Evolutionary conservation across 2,797 vertebrate species (phyloP).

Genomic region (Neomorphus geoffroyi): DNA sequence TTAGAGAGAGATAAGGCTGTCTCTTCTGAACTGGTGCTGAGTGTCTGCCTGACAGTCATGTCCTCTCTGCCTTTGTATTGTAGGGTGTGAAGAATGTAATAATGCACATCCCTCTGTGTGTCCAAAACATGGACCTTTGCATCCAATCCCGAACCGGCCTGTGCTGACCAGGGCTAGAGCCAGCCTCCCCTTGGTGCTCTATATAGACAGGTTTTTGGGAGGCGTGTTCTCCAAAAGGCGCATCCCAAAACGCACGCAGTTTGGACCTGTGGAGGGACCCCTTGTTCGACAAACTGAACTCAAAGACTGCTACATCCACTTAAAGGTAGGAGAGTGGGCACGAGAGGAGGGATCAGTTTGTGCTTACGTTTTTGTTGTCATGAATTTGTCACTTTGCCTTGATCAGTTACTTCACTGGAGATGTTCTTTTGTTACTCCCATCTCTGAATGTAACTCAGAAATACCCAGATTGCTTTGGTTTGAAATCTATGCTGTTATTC

Average conservation of each 20-base stretch:
- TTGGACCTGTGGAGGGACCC: slow-evolving; percentile 93
- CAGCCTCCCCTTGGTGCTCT: slow-evolving; percentile 92
- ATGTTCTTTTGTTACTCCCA: neutral
- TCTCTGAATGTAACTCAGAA: neutral
- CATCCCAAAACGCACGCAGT: slow-evolving; percentile 96
- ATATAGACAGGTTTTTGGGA: slow-evolving; percentile 92
- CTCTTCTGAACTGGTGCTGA: neutral
- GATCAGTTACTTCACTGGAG: neutral
- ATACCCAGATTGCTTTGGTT: neutral
- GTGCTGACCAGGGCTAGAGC: slow-evolving; percentile 92
- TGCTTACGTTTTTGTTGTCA: neutral
- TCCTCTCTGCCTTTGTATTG: slow-evolving; percentile 38
- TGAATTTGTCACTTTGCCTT: neutral
- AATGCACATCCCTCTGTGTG: slow-evolving; percentile 88
- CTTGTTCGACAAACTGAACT: slow-evolving; percentile 87
- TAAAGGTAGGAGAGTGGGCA: slow-evolving; percentile 80
- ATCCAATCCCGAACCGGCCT: slow-evolving; percentile 92
- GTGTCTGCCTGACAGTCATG: neutral
- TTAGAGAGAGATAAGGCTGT: neutral
- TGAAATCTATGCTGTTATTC: neutral
- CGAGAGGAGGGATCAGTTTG: neutral
- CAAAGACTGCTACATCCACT: slow-evolving; percentile 90
- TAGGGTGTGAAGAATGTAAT: slow-evolving; percentile 99
- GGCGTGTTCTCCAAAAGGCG: slow-evolving; percentile 95
- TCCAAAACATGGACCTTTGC: slow-evolving; percentile 89